A percentile compares a stretch with the other conserved stretches of the same genome.
These are phyloP conservation scores for Tenualosa thibaudeaui DNA, from an alignment of 2,797 vertebrate genomes.

Conservation along the genomic window DNA sequence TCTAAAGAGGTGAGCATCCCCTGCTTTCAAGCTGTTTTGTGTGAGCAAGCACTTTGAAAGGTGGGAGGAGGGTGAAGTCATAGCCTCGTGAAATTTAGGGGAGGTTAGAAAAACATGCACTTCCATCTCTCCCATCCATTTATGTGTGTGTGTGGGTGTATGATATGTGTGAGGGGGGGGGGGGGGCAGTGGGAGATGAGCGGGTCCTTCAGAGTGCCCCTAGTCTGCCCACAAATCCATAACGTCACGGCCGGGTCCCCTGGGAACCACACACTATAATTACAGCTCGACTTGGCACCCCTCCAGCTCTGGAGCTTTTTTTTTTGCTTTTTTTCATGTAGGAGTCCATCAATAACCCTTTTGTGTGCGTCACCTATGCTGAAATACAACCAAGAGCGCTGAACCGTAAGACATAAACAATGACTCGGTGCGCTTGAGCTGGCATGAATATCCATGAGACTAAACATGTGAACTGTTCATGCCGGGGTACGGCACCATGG, in stretches of 20 bases:
- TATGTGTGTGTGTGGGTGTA: too few species aligned
- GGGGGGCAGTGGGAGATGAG: neutral
- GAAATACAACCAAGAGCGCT: neutral
- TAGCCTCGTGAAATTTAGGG: neutral
- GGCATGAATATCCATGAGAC: conserved; percentile 19
- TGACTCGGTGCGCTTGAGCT: neutral
- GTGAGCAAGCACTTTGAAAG: neutral
- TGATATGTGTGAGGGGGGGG: too few species aligned
- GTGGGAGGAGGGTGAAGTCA: neutral
- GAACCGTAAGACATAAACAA: conserved; percentile 21
- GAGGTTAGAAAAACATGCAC: neutral
- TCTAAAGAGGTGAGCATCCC: neutral
- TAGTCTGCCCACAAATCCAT: conserved; percentile 27
- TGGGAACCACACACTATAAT: conserved; percentile 50
- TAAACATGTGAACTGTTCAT: conserved; percentile 1
- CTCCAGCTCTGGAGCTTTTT: conserved; percentile 31
- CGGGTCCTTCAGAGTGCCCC: neutral
- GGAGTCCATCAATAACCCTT: conserved; percentile 42
- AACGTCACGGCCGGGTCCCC: conserved; percentile 5
- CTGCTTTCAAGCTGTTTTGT: neutral
- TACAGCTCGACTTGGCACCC: conserved; percentile 58
- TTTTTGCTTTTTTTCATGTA: conserved; percentile 44
- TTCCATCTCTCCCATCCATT: too few species aligned
- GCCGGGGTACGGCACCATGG: neutral
- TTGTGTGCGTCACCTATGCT: conserved; percentile 28